Evolutionary conservation across 53 echinoderm and acorn worm species (phyloP).

Genomic region (Echinarachnius parma): DNA sequence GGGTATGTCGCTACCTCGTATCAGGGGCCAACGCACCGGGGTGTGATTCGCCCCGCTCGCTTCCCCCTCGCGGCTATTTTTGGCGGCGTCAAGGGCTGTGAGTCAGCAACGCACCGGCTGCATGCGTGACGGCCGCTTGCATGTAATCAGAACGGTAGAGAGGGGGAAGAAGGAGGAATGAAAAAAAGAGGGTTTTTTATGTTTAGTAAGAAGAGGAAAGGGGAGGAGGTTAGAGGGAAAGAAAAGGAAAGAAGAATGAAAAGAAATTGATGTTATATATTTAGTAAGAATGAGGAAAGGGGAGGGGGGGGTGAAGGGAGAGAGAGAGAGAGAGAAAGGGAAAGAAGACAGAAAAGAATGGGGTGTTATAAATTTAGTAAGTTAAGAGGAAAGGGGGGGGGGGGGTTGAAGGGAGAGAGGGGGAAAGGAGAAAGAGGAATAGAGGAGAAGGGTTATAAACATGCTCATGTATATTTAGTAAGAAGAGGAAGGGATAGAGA

Average conservation of each 20-base stretch:
- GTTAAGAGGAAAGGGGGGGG: not conserved
- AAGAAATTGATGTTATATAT: too few relatives aligned
- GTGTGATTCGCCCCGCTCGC: too few relatives aligned
- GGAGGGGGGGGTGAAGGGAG: not conserved
- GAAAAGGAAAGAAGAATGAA: not conserved
- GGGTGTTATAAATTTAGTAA: not conserved
- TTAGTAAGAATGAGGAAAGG: not conserved
- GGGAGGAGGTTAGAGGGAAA: not conserved
- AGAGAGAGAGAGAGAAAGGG: not conserved
- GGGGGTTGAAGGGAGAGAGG: not conserved
- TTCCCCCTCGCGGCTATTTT: too few relatives aligned
- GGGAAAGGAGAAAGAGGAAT: not conserved
- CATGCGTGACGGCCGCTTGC: too few relatives aligned
- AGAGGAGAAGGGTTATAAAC: too few relatives aligned
- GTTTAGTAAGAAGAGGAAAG: slow-evolving; percentile 1
- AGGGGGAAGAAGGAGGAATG: not conserved
- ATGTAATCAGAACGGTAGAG: not conserved
- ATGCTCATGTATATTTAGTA: too few relatives aligned
- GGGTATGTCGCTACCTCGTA: too few relatives aligned
- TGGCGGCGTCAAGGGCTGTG: too few relatives aligned
- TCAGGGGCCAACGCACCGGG: too few relatives aligned
- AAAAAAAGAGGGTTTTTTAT: not conserved
- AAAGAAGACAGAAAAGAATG: not conserved
- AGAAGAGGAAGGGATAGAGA: too few relatives aligned
- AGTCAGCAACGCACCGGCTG: too few relatives aligned